Conservation (phyloP, 1,140 invertebrate species). For the Gryon sp. region DNA sequence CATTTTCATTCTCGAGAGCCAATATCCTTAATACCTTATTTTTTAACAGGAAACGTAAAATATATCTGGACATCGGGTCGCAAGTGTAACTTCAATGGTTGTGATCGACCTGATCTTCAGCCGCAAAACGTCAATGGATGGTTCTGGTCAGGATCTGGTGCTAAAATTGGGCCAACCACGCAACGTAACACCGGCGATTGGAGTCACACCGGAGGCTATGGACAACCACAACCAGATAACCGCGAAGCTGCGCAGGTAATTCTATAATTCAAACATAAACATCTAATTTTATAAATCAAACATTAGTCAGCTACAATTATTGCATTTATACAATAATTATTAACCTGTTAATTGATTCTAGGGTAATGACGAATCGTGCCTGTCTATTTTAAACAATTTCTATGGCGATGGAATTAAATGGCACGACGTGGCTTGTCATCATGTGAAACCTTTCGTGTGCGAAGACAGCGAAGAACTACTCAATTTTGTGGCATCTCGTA, state of each 20-base stretch:
- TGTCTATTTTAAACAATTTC: conserved; percentile 94
- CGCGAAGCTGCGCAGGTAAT: conserved; percentile 91
- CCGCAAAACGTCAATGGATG: conserved; percentile 93
- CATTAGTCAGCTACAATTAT: too few relatives aligned
- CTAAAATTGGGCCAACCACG: conserved; percentile 92
- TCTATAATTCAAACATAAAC: conserved; percentile 10
- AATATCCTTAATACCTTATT: too few relatives aligned
- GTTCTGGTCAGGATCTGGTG: conserved; percentile 96
- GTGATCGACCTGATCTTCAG: conserved; percentile 91
- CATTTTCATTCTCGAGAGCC: too few relatives aligned
- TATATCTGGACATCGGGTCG: conserved; percentile 95
- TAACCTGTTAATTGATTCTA: conserved; percentile 70
- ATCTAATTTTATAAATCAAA: not conserved
- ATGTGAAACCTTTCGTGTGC: conserved; percentile 95
- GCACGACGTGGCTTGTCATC: conserved; percentile 95
- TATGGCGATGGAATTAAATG: conserved; percentile 95
- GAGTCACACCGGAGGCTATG: conserved; percentile 91
- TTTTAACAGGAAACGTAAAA: conserved; percentile 81
- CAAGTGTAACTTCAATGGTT: conserved; percentile 95
- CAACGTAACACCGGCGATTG: conserved; percentile 93
- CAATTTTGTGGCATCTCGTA: conserved; percentile 92
- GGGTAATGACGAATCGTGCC: conserved; percentile 93
- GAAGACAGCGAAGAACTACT: conserved; percentile 95
- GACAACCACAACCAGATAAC: conserved; percentile 92
- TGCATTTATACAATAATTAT: not conserved